Evolutionary conservation across 2,888 invertebrate species (phyloP).

Genomic region (Amphipoea oculea): DNA sequence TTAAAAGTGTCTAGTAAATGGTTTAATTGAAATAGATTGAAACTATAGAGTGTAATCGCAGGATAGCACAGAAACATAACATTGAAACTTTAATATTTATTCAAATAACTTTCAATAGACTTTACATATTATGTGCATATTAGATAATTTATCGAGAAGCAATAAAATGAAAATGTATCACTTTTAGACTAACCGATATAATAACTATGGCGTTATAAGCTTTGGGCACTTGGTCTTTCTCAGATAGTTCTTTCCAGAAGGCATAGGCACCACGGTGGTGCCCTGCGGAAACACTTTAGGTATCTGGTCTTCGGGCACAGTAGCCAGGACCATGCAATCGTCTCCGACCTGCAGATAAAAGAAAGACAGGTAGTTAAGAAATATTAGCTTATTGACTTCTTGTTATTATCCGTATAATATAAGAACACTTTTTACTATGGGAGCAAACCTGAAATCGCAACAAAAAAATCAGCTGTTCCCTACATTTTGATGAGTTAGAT

Average conservation of each 20-base stretch:
- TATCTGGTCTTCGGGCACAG: conserved; percentile 93
- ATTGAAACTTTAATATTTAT: conserved; percentile 37
- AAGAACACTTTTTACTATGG: no score
- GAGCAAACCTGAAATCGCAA: no score
- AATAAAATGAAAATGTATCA: conserved; percentile 22
- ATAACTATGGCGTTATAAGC: conserved; percentile 44
- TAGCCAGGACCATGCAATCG: conserved; percentile 97
- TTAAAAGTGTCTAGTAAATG: neutral
- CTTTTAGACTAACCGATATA: conserved; percentile 18
- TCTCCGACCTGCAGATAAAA: conserved; percentile 92
- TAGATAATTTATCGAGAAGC: conserved; percentile 32
- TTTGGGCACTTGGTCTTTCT: conserved; percentile 92
- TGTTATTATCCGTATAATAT: neutral
- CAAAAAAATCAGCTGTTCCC: no score
- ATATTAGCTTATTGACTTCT: neutral
- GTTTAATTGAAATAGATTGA: neutral
- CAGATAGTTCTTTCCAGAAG: conserved; percentile 96
- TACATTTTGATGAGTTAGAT: no score
- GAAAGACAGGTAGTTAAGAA: conserved; percentile 2
- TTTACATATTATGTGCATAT: conserved; percentile 49
- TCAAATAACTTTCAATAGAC: conserved; percentile 48
- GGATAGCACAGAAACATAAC: neutral
- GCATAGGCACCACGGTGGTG: conserved; percentile 92
- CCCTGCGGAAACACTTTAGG: conserved; percentile 93
- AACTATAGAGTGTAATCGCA: neutral